phyloP scores from a whole-genome alignment of 2,888 invertebrate species.

The Macaria notata region DNA sequence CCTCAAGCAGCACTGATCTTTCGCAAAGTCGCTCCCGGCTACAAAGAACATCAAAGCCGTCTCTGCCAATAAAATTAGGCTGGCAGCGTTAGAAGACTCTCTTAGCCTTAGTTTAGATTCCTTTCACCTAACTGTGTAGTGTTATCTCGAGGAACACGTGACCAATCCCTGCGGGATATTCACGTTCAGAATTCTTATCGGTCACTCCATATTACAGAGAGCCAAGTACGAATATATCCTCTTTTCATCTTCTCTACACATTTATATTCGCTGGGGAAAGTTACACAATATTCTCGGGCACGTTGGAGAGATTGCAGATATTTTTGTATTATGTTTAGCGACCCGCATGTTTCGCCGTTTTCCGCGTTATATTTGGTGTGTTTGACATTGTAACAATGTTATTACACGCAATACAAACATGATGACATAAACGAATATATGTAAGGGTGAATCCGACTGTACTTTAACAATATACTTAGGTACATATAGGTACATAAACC shows the following conservation, averaged over 20 bases:
- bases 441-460: too few species aligned
- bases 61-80: background rate
- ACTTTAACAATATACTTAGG: too few species aligned
- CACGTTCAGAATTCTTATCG: constrained; percentile 16
- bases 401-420: too few species aligned
- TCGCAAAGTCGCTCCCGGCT: too few species aligned
- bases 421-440: too few species aligned
- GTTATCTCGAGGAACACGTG: constrained; percentile 5
- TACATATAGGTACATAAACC: too few species aligned
- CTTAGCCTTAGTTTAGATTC: constrained; percentile 1
- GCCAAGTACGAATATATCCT: constrained; percentile 2
- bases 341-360: background rate
- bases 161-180: constrained; percentile 9
- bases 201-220: constrained; percentile 8
- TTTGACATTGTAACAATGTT: too few species aligned
- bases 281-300: background rate
- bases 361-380: background rate
- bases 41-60: background rate
- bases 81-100: background rate
- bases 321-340: constrained; percentile 9
- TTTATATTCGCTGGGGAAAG: constrained; percentile 8
- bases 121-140: constrained; percentile 2
- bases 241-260: constrained; percentile 11
- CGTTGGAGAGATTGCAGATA: constrained; percentile 1
- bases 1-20: too few species aligned